Evolutionary conservation across 2,888 invertebrate genomes (phyloP).

Genomic region (Pseudeuparius sepicola): DNA sequence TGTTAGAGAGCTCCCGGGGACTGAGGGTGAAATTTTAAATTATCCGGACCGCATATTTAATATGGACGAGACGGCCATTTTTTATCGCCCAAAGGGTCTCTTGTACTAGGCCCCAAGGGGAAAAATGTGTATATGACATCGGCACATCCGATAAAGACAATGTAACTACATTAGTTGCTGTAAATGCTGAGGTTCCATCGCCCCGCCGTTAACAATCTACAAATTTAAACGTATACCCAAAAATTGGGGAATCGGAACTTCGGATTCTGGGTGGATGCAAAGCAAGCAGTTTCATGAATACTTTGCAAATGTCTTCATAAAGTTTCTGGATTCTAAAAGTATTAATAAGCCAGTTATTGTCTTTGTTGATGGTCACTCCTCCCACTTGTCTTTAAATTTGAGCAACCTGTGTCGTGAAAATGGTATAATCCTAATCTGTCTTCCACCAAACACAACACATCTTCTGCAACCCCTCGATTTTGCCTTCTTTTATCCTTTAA

Average conservation of each 20-base stretch:
- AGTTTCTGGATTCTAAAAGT: background rate
- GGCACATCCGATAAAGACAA: conserved; percentile 9
- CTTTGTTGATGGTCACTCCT: conserved; percentile 14
- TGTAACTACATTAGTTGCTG: no score
- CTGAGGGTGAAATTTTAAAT: conserved; percentile 5
- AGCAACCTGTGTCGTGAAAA: conserved; percentile 8
- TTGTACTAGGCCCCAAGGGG: conserved; percentile 3
- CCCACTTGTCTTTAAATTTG: conserved; percentile 12
- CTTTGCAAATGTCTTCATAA: conserved; percentile 3
- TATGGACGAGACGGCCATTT: conserved; percentile 9
- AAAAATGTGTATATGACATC: background rate
- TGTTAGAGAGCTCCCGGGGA: background rate
- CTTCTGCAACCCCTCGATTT: background rate
- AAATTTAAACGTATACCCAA: no score
- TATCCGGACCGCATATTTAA: conserved; percentile 7
- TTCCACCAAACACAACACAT: background rate
- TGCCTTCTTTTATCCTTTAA: conserved; percentile 1
- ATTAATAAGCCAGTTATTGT: conserved; percentile 3
- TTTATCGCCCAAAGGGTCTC: conserved; percentile 5
- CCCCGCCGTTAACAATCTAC: conserved; percentile 6
- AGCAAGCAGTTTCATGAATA: conserved; percentile 10
- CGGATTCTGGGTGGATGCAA: conserved; percentile 8
- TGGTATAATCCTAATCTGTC: no score
- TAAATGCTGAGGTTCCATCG: no score
- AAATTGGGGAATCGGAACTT: conserved; percentile 7